phyloP scores from a whole-genome alignment of 2,888 invertebrate species.

The Ectemnius lituratus region DNA sequence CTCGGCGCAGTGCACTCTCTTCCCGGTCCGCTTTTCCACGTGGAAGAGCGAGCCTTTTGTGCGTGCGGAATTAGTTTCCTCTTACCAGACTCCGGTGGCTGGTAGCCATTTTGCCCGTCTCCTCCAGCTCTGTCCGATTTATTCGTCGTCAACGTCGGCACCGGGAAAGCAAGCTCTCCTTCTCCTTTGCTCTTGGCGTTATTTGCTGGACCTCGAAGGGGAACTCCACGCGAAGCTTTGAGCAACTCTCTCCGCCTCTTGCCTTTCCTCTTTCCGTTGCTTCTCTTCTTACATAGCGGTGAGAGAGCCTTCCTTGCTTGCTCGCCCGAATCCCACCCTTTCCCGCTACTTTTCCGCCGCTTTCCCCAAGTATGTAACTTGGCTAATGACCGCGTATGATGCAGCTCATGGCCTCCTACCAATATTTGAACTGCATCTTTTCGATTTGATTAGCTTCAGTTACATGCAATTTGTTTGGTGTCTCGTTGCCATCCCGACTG shows the following conservation, averaged over 20 bases:
- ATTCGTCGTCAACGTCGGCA: conserved; percentile 22
- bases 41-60: conserved; percentile 58
- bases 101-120: conserved; percentile 45
- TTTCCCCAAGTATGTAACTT: no score
- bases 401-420: no score
- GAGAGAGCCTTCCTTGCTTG: no score
- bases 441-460: no score
- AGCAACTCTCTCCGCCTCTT: background rate
- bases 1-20: conserved; percentile 28
- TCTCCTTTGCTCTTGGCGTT: conserved; percentile 35
- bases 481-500: no score
- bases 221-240: conserved; percentile 29
- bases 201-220: conserved; percentile 48
- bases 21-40: conserved; percentile 36
- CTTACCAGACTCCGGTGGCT: conserved; percentile 36
- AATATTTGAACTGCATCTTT: no score
- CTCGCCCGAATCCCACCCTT: background rate
- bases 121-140: conserved; percentile 29
- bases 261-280: background rate
- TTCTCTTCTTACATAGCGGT: background rate
- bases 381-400: no score
- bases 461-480: no score
- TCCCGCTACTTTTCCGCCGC: background rate
- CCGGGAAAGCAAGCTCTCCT: background rate
- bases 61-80: conserved; percentile 62